Conservation (phyloP, 2,113 vertebrate species). For the Azemiops feae region DNA sequence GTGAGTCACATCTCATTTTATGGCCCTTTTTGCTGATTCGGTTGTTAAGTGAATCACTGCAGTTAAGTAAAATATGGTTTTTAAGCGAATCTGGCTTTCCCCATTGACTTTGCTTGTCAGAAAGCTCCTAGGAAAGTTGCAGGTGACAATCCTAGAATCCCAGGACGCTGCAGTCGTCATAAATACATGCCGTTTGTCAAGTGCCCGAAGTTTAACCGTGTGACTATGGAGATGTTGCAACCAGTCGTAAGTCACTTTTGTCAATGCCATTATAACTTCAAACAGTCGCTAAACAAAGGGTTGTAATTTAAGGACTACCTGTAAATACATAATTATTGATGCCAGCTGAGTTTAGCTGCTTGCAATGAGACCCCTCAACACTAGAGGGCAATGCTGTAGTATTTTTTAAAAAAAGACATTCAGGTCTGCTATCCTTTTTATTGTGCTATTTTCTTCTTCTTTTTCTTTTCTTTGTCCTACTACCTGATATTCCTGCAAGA, state of each 20-base stretch:
- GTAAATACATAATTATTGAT: neutral
- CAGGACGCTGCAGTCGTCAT: neutral
- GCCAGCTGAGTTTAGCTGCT: neutral
- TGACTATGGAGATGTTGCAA: neutral
- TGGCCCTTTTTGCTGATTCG: neutral
- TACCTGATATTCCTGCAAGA: neutral
- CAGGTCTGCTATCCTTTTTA: neutral
- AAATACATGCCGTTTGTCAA: neutral
- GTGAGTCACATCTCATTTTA: neutral
- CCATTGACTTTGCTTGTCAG: no score
- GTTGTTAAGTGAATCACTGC: neutral
- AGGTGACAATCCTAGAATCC: no score
- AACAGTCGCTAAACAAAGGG: neutral
- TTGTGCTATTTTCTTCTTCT: neutral
- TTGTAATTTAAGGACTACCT: neutral
- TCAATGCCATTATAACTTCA: neutral
- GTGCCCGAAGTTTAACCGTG: neutral
- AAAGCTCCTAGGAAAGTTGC: no score
- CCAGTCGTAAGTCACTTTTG: neutral
- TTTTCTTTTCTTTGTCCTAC: neutral
- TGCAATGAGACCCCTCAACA: neutral
- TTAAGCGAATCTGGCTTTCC: no score
- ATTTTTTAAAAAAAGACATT: neutral
- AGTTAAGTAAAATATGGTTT: neutral
- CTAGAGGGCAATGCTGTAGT: neutral